Base-by-base conservation (phyloP, 2,113 vertebrate genomes). In the Aptenodytes patagonicus region DNA sequence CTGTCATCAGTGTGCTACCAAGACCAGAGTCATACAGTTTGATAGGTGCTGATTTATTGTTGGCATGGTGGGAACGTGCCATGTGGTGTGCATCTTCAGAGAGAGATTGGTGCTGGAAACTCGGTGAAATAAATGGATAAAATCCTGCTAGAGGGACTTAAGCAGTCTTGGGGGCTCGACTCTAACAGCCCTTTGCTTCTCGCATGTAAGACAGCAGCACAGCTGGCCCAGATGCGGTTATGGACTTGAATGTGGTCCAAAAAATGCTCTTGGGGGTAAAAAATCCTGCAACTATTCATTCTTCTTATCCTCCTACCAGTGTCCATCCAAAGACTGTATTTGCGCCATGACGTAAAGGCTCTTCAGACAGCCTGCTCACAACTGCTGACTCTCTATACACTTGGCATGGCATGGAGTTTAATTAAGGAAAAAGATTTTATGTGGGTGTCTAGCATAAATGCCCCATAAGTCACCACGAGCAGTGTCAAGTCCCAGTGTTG, bases 71-170 rank as follows among this genome's bases (percentile, higher is more conserved):
- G 54, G 88, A 85, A 95, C 72, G 38, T 25, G 77, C 94, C 31
- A 13, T 31, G 87, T 15, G 71, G 92, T 90, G 78, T 57, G 88
- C 82, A 87, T 84, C 93, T 69, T 15, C 87, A 71, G 95, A 93
- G 97, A 97, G 96, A 61, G 82, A 81, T 87, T 52, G 86, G 97
- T 96, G 96, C 97, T 95, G 95, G 96, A 97, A 98, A 97, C 96
- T 97, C 98, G 86, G 95, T 97, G 97, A 97, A 97, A 42, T 32
- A 98, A 98, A 98, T 98, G 96, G 82, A 92, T 98, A 84, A 55
- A 82, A 92, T 88, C 92, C 97, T 90, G 72, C 64, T 91, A 55
- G 64, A 94, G 95, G 97, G 97, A 38, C 9, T 6, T 29, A 3
- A 6, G 26, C 16, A 2, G 60, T 84, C 68, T 92, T 87, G 91